These are phyloP conservation scores for Hystrix cristata DNA, from an alignment of 2,113 vertebrate genomes.

Conservation along the genomic window DNA sequence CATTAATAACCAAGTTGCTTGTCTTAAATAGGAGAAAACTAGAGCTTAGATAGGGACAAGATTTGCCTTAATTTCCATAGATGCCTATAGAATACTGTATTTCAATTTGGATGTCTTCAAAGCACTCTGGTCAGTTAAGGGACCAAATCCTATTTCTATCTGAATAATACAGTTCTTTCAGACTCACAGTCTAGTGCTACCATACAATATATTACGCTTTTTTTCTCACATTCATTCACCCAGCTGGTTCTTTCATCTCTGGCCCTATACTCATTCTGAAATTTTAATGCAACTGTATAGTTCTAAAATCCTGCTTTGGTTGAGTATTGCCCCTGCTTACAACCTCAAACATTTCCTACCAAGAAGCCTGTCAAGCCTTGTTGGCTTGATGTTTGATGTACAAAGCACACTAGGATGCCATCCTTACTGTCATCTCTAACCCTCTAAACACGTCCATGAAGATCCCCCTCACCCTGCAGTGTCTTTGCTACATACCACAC, in stretches of 20 bases:
- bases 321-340: background rate
- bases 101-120: background rate
- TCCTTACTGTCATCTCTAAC: background rate
- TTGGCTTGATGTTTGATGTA: background rate
- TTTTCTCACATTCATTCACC: background rate
- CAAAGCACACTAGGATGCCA: background rate
- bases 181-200: background rate
- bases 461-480: background rate
- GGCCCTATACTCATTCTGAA: conserved; percentile 41
- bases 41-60: background rate
- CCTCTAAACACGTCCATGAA: background rate
- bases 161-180: background rate
- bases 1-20: background rate
- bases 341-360: background rate
- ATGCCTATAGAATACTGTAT: background rate
- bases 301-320: background rate
- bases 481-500: background rate
- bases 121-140: background rate
- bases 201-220: background rate
- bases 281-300: background rate
- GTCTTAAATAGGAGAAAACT: background rate
- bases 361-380: background rate
- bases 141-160: background rate
- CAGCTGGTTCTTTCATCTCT: background rate
- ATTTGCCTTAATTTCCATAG: background rate